Conservation (phyloP, 53 echinoderm and acorn worm genomes). For the Mesocentrotus franciscanus region DNA sequence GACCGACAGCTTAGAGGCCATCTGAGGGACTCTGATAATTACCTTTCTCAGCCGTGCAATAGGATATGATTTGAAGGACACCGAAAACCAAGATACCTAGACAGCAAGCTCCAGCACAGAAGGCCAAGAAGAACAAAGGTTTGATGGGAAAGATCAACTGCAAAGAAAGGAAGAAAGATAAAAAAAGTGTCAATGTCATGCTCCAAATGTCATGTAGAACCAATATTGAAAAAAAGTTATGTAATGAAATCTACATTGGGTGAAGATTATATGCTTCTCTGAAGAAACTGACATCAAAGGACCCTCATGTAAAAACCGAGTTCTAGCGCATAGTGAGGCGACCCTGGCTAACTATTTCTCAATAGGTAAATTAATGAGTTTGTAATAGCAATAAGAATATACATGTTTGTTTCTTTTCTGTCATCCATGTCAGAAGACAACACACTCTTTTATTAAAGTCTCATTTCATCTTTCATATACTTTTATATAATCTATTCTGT, state of each 20-base stretch:
- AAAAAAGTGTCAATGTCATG: not conserved
- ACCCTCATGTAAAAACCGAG: not conserved
- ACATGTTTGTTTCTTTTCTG: too few relatives aligned
- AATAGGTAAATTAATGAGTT: too few relatives aligned
- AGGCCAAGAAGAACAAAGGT: constrained; percentile 88
- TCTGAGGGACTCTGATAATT: constrained; percentile 32
- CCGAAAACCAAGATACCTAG: constrained; percentile 80
- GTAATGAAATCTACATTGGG: too few relatives aligned
- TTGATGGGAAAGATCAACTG: constrained; percentile 88
- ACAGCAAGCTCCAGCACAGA: constrained; percentile 79
- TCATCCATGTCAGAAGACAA: too few relatives aligned
- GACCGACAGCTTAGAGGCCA: not conserved
- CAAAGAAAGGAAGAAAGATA: constrained; percentile 44
- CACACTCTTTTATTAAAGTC: too few relatives aligned
- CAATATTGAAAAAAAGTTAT: too few relatives aligned
- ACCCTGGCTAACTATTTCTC: not conserved
- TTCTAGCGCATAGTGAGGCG: not conserved
- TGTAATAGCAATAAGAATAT: too few relatives aligned
- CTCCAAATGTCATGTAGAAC: too few relatives aligned
- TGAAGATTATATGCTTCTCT: too few relatives aligned
- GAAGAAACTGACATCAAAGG: not conserved
- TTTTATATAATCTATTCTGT: too few relatives aligned
- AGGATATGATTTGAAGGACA: constrained; percentile 72
- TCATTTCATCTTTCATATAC: too few relatives aligned
- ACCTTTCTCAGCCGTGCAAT: constrained; percentile 73